Base-by-base conservation (phyloP, 1,140 invertebrate genomes). In the Meloidogyne floridensis region DNA sequence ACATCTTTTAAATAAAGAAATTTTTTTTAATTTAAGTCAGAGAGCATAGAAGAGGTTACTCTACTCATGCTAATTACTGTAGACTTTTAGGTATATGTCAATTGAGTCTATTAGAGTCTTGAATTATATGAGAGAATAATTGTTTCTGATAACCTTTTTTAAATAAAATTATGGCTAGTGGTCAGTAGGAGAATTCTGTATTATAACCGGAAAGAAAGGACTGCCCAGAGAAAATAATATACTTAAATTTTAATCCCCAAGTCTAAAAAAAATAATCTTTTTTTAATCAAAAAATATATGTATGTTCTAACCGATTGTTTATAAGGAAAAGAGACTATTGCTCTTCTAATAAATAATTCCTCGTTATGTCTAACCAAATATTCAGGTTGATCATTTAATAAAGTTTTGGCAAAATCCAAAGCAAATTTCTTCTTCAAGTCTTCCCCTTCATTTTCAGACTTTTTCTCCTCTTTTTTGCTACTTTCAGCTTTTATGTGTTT, bases 241-340 rank as follows among this genome's bases (percentile, higher is more conserved):
- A 32, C 32, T 32, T 32, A 32, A 32, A 32, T 32, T 32, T 32
- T 32, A 32, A 32, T 32, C 32, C 32, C 32, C 32, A 32, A 32
- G 32, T 32, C 32, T 32, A 32, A 32, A 32, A 32, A 32, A 32
- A 32, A 32, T 32, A 32, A 32, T 32, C 32, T 32, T 32, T 53
- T 9, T 43, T 76, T 76, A 10, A 47, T 20, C 7, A 76, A 76
- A 76, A 76, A 76, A 76, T 56, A 32, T 42, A 56, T 77, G 5
- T 54, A 77, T 4, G 4, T n/a, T 71, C 77, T 3, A 20, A 79
- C 77, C 11, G 86, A 86, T 32, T 89, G 88, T 76, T 88, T 80
- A 72, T 89, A 89, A 1, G 87, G 87, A 83, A 89, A 89, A 3
- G 86, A 51, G 5, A 77, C 59, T 10, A 87, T 75, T 15, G 87